Percentiles rank a stretch among this genome's conserved stretches.
These are phyloP conservation scores for Drosophila obscura DNA, from an alignment of 1,140 invertebrate species.

Conservation along the genomic window DNA sequence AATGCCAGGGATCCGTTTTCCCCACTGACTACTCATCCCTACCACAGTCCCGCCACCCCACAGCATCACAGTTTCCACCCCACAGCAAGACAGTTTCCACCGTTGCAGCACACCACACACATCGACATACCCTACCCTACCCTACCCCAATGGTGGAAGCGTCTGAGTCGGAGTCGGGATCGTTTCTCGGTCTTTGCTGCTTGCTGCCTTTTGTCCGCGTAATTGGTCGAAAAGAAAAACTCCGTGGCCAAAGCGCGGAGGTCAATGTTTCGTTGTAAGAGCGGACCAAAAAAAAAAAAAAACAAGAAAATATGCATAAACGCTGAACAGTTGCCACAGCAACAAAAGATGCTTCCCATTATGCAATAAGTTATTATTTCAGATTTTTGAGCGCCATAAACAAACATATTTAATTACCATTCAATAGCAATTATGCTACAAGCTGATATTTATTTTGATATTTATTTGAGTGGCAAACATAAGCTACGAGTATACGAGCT, in stretches of 20 bases:
- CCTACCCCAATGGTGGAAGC: too few relatives aligned
- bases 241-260: slow-evolving; percentile 14
- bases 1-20: slow-evolving; percentile 20
- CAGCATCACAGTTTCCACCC: background rate
- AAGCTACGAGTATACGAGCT: too few relatives aligned
- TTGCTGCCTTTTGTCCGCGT: slow-evolving; percentile 61
- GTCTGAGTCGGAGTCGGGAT: background rate
- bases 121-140: too few relatives aligned
- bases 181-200: slow-evolving; percentile 3
- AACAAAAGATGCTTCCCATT: slow-evolving; percentile 1
- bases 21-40: background rate
- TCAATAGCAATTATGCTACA: too few relatives aligned
- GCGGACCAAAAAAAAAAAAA: background rate
- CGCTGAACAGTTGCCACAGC: slow-evolving; percentile 23
- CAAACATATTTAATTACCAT: too few relatives aligned
- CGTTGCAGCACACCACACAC: background rate
- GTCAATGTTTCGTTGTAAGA: background rate
- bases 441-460: too few relatives aligned
- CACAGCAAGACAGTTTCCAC: too few relatives aligned
- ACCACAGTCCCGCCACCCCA: background rate
- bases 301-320: slow-evolving; percentile 18
- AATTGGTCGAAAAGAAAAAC: slow-evolving; percentile 63
- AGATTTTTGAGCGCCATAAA: background rate
- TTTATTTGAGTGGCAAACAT: too few relatives aligned
- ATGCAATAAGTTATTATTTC: slow-evolving; percentile 7